Conservation (phyloP, 2,113 vertebrate genomes). For the Daboia siamensis region DNA sequence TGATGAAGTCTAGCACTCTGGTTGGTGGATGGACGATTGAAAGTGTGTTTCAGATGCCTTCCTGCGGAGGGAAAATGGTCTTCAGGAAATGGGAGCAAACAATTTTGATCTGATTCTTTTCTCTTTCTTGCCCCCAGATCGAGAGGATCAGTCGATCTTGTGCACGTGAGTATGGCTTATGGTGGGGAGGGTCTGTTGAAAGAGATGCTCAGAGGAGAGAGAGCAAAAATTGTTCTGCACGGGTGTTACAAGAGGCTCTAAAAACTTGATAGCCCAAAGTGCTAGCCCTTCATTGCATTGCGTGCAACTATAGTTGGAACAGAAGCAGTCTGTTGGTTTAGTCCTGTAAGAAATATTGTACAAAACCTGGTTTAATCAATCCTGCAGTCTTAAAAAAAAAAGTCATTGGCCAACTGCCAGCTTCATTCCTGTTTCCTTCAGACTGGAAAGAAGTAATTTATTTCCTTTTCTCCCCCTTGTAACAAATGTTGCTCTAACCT, state of each 20-base stretch:
- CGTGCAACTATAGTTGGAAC: background rate
- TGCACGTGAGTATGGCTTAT: conserved; percentile 84
- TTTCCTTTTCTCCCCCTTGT: accelerated
- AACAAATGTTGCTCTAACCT: background rate
- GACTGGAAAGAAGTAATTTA: background rate
- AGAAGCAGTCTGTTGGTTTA: background rate
- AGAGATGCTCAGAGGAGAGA: no score
- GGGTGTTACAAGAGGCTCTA: background rate
- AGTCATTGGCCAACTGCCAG: background rate
- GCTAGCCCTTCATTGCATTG: background rate
- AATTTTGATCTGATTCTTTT: background rate
- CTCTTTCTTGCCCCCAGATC: conserved; percentile 68
- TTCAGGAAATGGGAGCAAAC: background rate
- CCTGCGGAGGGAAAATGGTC: background rate
- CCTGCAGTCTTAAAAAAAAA: background rate
- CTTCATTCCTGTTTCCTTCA: background rate
- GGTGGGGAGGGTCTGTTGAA: background rate
- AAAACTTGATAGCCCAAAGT: background rate
- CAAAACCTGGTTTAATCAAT: background rate
- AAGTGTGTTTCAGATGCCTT: background rate
- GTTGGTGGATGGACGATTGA: background rate
- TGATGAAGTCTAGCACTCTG: background rate
- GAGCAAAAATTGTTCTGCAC: background rate
- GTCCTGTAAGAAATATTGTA: background rate
- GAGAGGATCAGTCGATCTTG: conserved; percentile 89